phyloP scores from a whole-genome alignment of 1,140 invertebrate species.

The Eciton burchellii region DNA sequence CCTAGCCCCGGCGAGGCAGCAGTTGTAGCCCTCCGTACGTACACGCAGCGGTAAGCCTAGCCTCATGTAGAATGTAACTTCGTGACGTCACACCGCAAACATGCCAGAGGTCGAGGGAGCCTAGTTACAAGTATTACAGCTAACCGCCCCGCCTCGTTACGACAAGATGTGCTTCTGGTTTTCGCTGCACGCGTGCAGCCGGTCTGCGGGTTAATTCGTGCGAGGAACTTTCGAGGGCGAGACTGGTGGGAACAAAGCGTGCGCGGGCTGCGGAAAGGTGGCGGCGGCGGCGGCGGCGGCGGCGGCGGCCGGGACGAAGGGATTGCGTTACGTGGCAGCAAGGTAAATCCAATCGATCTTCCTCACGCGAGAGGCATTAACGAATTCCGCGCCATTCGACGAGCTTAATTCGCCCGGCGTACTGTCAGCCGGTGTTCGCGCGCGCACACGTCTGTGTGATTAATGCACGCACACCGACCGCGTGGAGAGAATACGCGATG shows the following conservation, averaged over 20 bases:
- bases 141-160: constrained; percentile 80
- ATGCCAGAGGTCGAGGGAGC: constrained; percentile 80
- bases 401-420: constrained; percentile 63
- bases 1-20: constrained; percentile 60
- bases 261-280: constrained; percentile 54
- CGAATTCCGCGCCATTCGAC: constrained; percentile 68
- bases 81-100: constrained; percentile 83
- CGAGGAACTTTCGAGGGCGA: constrained; percentile 74
- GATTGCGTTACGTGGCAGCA: constrained; percentile 68
- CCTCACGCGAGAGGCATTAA: constrained; percentile 74
- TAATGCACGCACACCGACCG: constrained; percentile 47
- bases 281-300: constrained; percentile 41
- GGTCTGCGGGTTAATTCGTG: constrained; percentile 76
- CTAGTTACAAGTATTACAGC: constrained; percentile 81
- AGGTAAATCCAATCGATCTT: constrained; percentile 75
- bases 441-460: constrained; percentile 37
- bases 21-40: constrained; percentile 65
- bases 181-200: constrained; percentile 78
- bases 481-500: constrained; percentile 8
- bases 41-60: constrained; percentile 73
- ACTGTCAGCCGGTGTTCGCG: background rate
- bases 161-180: constrained; percentile 82
- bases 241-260: constrained; percentile 54
- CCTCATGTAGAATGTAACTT: constrained; percentile 79
- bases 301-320: constrained; percentile 30